Percentiles rank a stretch among this genome's conserved stretches.
Conservation (phyloP, 2,888 invertebrate species). For the Lacanobia oleracea region DNA sequence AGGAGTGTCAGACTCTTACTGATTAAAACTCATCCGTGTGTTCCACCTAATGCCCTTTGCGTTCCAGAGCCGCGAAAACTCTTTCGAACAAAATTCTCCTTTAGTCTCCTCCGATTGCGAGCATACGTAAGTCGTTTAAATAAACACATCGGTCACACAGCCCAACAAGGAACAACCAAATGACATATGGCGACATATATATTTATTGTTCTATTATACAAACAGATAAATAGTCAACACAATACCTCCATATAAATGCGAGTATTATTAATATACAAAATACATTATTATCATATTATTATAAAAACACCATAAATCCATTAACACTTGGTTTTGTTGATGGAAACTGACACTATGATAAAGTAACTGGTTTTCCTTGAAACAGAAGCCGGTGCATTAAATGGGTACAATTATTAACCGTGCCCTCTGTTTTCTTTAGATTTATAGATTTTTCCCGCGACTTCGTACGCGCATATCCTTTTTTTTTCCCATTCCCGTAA, state of each 20-base stretch:
- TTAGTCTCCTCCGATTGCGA: background rate
- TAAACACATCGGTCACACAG: background rate
- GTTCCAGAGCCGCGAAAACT: no score
- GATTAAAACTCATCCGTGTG: no score
- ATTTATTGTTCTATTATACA: conserved; percentile 45
- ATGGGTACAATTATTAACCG: conserved; percentile 1
- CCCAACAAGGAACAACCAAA: background rate
- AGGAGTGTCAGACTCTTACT: no score
- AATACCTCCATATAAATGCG: conserved; percentile 47
- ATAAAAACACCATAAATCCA: conserved; percentile 41
- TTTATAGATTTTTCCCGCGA: background rate
- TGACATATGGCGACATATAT: conserved; percentile 19
- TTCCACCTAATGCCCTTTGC: no score
- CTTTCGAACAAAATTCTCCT: no score
- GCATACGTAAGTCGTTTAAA: background rate
- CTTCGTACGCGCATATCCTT: no score
- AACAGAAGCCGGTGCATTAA: conserved; percentile 4
- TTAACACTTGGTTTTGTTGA: conserved; percentile 8
- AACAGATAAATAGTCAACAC: conserved; percentile 43
- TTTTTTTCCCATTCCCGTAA: no score
- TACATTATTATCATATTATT: background rate
- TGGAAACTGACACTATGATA: conserved; percentile 5
- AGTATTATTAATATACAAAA: conserved; percentile 28
- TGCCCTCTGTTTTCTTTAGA: conserved; percentile 6
- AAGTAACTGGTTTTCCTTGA: conserved; percentile 47